Evolutionary conservation across 2,888 invertebrate genomes (phyloP).

Genomic region (Philhelius pedissequus): DNA sequence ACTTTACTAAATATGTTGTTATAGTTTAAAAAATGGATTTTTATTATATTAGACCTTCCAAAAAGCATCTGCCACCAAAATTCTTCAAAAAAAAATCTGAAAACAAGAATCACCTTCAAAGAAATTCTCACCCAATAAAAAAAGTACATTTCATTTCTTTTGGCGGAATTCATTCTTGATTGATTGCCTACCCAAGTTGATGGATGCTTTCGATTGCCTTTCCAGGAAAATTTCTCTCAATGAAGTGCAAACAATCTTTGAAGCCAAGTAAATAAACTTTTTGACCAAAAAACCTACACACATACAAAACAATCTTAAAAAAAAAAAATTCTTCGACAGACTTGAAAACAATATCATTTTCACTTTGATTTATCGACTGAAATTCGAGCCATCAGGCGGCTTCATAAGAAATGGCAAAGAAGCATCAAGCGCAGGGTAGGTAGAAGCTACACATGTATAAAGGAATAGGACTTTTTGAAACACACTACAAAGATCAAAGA

Average conservation of each 20-base stretch:
- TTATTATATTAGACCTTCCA: background rate
- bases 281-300: background rate
- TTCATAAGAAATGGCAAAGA: background rate
- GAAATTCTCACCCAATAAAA: slow-evolving; percentile 65
- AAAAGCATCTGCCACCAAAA: background rate
- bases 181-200: slow-evolving; percentile 60
- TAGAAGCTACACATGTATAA: background rate
- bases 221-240: slow-evolving; percentile 59
- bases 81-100: background rate
- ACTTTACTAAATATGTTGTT: too few species aligned
- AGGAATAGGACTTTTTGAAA: slow-evolving; percentile 18
- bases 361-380: slow-evolving; percentile 65
- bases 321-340: slow-evolving; percentile 48
- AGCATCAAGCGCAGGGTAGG: background rate
- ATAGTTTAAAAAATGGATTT: too few species aligned
- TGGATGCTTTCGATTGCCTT: slow-evolving; percentile 61
- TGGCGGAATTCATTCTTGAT: slow-evolving; percentile 38
- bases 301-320: background rate
- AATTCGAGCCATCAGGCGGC: slow-evolving; percentile 38
- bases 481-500: slow-evolving; percentile 53
- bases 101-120: slow-evolving; percentile 40
- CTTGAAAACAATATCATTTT: slow-evolving; percentile 68
- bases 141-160: slow-evolving; percentile 22
- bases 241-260: slow-evolving; percentile 62
- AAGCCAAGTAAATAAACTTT: slow-evolving; percentile 67